A percentile compares a stretch with the other conserved stretches of the same genome.
Evolutionary conservation across 2,797 vertebrate genomes (phyloP).

Genomic region (Sylvilagus floridanus): DNA sequence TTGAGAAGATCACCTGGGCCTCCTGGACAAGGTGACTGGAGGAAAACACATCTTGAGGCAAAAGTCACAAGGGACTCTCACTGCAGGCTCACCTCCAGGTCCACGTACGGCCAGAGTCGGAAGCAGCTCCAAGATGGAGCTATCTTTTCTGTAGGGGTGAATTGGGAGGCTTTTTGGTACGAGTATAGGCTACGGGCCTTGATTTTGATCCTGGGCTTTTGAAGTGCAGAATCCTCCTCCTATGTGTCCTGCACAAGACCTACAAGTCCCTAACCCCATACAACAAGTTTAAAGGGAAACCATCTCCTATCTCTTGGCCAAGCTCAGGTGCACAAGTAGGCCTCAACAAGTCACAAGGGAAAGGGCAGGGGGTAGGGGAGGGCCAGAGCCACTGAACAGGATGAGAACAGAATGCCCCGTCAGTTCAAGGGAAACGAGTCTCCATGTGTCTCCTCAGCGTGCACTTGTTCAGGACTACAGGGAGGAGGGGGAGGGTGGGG

Average conservation of each 20-base stretch:
- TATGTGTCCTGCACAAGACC: background rate
- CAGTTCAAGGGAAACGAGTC: background rate
- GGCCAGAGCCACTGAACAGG: background rate
- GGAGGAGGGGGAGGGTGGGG: background rate
- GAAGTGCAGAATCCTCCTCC: background rate
- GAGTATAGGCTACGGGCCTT: background rate
- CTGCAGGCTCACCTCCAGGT: background rate
- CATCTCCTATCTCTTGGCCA: background rate
- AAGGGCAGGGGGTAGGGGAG: background rate
- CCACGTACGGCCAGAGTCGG: background rate
- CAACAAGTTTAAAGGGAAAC: constrained; percentile 6
- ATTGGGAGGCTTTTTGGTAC: background rate
- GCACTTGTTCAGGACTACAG: background rate
- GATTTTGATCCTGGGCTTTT: background rate
- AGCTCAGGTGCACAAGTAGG: background rate
- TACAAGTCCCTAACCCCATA: background rate
- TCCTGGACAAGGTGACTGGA: constrained; percentile 95
- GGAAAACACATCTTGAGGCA: background rate
- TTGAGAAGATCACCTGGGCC: constrained; percentile 97
- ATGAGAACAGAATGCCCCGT: background rate
- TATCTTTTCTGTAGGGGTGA: background rate
- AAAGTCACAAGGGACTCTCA: background rate
- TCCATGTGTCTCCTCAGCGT: background rate
- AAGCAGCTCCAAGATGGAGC: background rate
- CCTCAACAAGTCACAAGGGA: background rate